phyloP scores from a whole-genome alignment of 2,888 invertebrate genomes.

The Volucella bombylans region DNA sequence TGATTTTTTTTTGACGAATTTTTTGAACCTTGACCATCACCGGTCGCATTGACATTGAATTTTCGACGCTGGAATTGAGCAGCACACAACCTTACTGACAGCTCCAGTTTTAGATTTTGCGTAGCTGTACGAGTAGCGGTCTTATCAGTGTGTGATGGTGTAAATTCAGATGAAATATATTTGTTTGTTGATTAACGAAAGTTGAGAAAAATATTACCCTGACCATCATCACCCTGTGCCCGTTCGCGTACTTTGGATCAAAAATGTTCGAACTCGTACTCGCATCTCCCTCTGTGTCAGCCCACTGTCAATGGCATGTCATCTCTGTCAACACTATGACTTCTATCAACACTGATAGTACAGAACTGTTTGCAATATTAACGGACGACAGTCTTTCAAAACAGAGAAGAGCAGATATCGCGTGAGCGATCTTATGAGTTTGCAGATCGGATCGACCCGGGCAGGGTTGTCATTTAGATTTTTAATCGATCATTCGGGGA shows the following conservation, averaged over 20 bases:
- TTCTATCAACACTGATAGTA: no score
- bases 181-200: slow-evolving; percentile 29
- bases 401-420: background rate
- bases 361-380: no score
- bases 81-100: slow-evolving; percentile 3
- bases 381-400: no score
- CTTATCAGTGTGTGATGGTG: background rate
- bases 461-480: slow-evolving; percentile 40
- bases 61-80: slow-evolving; percentile 42
- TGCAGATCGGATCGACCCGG: background rate
- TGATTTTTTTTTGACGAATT: slow-evolving; percentile 47
- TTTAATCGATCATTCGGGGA: slow-evolving; percentile 55
- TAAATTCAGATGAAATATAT: background rate
- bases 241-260: slow-evolving; percentile 36
- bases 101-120: background rate
- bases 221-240: background rate
- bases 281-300: slow-evolving; percentile 27
- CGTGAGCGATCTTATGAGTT: background rate
- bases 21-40: slow-evolving; percentile 72
- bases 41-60: slow-evolving; percentile 69
- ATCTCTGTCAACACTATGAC: background rate
- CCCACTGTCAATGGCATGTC: slow-evolving; percentile 41
- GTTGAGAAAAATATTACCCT: background rate
- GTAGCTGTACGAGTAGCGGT: no score
- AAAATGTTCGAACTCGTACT: background rate